phyloP scores from a whole-genome alignment of 1,140 invertebrate species.

The Zaprionus ghesquierei region DNA sequence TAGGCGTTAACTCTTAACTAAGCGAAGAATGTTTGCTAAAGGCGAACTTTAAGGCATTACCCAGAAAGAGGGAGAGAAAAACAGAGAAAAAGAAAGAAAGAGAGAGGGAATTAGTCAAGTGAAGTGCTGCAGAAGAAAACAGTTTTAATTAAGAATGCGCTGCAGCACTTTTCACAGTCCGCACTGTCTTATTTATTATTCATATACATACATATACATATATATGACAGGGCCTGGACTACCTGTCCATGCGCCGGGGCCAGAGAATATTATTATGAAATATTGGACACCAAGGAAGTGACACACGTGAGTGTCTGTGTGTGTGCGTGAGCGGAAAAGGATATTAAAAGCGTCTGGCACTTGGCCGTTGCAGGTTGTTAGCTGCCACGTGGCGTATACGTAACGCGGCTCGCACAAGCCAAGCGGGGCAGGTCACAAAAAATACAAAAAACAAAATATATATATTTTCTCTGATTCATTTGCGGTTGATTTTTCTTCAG shows the following conservation, averaged over 20 bases:
- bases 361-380: neutral
- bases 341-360: constrained; percentile 36
- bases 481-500: constrained; percentile 58
- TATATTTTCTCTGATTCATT: constrained; percentile 23
- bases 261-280: constrained; percentile 41
- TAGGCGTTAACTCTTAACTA: neutral
- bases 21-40: neutral
- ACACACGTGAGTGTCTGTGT: neutral
- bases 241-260: neutral
- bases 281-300: constrained; percentile 26
- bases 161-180: constrained; percentile 32
- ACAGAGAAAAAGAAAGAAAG: no score
- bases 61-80: no score
- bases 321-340: constrained; percentile 3
- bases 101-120: no score
- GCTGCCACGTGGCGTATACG: constrained; percentile 50
- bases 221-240: neutral
- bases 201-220: no score
- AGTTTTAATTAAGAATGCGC: constrained; percentile 55
- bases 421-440: constrained; percentile 28
- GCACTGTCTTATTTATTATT: constrained; percentile 54
- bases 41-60: neutral
- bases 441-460: constrained; percentile 25
- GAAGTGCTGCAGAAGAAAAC: constrained; percentile 5
- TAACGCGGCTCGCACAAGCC: constrained; percentile 38